phyloP scores from a whole-genome alignment of 2,797 vertebrate genomes.

The Glyptemys insculpta region DNA sequence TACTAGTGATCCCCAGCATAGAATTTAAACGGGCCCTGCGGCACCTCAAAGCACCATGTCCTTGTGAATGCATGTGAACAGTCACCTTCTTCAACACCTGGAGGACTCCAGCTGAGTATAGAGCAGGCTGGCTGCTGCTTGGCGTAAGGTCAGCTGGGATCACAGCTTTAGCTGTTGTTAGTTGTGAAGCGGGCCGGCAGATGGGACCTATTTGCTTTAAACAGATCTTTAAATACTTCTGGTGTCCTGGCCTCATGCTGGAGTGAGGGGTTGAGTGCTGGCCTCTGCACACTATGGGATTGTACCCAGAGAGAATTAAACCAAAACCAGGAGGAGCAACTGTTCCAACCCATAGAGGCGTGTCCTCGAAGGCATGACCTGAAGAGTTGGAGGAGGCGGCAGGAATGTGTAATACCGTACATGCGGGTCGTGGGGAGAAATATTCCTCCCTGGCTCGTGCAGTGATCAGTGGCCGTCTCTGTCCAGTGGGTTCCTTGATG shows the following conservation, averaged over 20 bases:
- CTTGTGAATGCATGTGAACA: not conserved
- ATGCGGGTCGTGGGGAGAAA: not conserved
- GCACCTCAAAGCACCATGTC: fast-evolving
- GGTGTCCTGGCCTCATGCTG: not conserved
- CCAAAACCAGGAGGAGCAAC: not conserved
- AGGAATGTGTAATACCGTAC: not conserved
- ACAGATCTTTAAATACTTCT: not conserved
- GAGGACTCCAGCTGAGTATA: slow-evolving; percentile 34
- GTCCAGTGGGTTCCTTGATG: slow-evolving; percentile 21
- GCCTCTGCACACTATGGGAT: not conserved
- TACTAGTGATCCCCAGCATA: fast-evolving
- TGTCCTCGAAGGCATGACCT: not conserved
- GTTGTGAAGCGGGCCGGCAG: not conserved
- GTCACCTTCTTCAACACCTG: slow-evolving; percentile 50
- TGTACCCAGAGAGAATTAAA: too few species aligned
- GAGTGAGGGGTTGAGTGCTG: fast-evolving
- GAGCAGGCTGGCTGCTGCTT: fast-evolving
- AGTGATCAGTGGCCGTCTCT: not conserved
- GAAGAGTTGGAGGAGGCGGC: not conserved
- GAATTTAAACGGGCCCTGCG: fast-evolving
- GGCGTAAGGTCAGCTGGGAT: fast-evolving
- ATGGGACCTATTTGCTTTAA: not conserved
- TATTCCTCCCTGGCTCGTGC: slow-evolving; percentile 2
- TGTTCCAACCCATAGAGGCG: not conserved
- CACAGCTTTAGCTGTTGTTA: fast-evolving